phyloP scores from a whole-genome alignment of 2,113 vertebrate genomes.

The Engraulis encrasicolus region DNA sequence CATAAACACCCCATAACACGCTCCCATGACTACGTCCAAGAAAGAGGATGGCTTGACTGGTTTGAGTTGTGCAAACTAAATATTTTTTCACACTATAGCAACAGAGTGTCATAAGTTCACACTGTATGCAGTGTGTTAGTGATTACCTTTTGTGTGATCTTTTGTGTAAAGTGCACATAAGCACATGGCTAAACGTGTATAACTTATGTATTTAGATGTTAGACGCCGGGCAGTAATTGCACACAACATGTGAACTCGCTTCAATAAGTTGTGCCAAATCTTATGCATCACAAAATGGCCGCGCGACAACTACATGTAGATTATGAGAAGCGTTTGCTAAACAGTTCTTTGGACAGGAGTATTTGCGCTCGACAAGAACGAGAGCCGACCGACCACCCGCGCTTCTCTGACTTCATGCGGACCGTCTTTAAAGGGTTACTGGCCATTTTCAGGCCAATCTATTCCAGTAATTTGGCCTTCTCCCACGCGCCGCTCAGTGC shows the following conservation, averaged over 20 bases:
- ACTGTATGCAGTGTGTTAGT: no score
- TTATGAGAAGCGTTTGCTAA: neutral
- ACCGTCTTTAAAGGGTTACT: neutral
- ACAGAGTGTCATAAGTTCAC: no score
- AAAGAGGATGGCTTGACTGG: no score
- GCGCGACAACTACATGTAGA: neutral
- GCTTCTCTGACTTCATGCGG: neutral
- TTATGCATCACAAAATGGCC: neutral
- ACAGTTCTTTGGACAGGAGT: neutral
- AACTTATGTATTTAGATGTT: neutral
- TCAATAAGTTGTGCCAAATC: neutral
- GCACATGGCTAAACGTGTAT: neutral
- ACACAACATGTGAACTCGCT: neutral
- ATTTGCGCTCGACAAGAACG: neutral
- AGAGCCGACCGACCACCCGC: neutral
- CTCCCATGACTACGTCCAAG: no score
- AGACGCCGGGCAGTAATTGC: neutral
- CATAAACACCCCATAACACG: no score
- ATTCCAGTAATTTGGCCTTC: neutral
- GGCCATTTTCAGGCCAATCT: neutral
- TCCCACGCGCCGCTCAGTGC: neutral
- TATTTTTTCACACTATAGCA: no score
- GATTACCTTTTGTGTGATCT: no score
- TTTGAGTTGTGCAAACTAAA: no score
- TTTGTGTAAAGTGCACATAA: no score